Percentiles rank a stretch among this genome's conserved stretches.
These are phyloP conservation scores for Dissostichus mawsoni DNA, from an alignment of 2,113 vertebrate species.

Conservation along the genomic window DNA sequence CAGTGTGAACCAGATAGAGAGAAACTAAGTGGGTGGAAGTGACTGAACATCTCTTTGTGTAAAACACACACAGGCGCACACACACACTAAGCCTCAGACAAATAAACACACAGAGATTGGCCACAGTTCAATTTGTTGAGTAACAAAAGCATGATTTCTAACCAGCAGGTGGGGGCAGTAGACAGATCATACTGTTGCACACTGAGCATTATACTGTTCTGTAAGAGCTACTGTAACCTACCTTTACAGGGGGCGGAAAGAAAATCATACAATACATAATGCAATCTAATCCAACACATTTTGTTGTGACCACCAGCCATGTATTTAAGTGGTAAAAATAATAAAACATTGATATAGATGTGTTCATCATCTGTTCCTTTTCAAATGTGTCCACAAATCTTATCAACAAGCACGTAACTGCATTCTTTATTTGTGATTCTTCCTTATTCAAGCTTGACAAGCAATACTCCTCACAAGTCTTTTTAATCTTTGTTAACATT, in stretches of 20 bases:
- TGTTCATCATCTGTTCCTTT: not conserved
- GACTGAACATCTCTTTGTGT: slow-evolving; percentile 69
- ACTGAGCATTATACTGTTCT: slow-evolving; percentile 38
- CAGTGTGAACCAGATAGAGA: slow-evolving; percentile 56
- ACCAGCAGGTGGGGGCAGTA: slow-evolving; percentile 85
- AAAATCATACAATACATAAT: slow-evolving; percentile 26
- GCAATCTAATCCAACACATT: not conserved
- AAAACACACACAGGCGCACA: slow-evolving; percentile 18
- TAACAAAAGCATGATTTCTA: slow-evolving; percentile 72
- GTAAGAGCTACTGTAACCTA: slow-evolving; percentile 29
- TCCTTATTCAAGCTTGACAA: not conserved
- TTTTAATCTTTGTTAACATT: not conserved
- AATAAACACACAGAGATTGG: slow-evolving; percentile 57
- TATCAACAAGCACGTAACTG: not conserved
- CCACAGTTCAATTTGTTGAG: slow-evolving; percentile 71
- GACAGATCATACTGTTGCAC: slow-evolving; percentile 65
- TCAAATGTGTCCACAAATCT: not conserved
- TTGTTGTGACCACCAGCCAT: not conserved
- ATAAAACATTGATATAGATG: not conserved
- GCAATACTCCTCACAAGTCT: not conserved
- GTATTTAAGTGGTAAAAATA: not conserved
- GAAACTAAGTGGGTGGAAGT: slow-evolving; percentile 72
- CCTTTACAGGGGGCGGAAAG: slow-evolving; percentile 14
- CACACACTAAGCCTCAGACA: slow-evolving; percentile 26
- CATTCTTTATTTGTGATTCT: not conserved